These are phyloP conservation scores for Brachypteracias leptosomus DNA, from an alignment of 2,113 vertebrate species.

Conservation along the genomic window DNA sequence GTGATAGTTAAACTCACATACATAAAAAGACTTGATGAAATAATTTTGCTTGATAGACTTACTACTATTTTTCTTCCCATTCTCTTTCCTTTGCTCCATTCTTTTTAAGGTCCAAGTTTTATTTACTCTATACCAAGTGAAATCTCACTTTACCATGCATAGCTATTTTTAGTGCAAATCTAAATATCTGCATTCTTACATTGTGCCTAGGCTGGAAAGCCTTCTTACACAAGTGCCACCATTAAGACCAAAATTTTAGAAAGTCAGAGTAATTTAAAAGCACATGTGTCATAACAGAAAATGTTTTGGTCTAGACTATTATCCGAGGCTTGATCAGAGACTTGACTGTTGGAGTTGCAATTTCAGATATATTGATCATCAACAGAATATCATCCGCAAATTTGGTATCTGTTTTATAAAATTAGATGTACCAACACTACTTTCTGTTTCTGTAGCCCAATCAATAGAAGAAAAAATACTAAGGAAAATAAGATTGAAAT, in stretches of 20 bases:
- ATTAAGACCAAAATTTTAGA: neutral
- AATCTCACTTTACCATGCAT: neutral
- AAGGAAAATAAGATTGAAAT: neutral
- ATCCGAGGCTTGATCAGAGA: neutral
- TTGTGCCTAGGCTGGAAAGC: neutral
- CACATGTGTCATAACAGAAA: fast-evolving
- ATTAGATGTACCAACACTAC: neutral
- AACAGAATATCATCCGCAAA: neutral
- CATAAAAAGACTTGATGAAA: neutral
- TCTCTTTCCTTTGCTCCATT: neutral
- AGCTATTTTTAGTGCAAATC: neutral
- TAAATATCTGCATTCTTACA: neutral
- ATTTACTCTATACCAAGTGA: neutral
- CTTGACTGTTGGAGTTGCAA: neutral
- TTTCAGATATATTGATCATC: neutral
- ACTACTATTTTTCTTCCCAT: neutral
- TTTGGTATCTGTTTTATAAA: neutral
- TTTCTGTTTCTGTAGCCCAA: neutral
- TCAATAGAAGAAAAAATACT: neutral
- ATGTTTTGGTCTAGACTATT: neutral
- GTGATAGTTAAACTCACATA: neutral
- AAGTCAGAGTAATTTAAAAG: neutral
- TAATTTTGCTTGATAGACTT: neutral
- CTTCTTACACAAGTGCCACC: neutral
- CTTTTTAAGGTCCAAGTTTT: neutral